Percentiles rank a stretch among this genome's conserved stretches.
Conservation (phyloP, 1,140 invertebrate species). For the Apis dorsata region DNA sequence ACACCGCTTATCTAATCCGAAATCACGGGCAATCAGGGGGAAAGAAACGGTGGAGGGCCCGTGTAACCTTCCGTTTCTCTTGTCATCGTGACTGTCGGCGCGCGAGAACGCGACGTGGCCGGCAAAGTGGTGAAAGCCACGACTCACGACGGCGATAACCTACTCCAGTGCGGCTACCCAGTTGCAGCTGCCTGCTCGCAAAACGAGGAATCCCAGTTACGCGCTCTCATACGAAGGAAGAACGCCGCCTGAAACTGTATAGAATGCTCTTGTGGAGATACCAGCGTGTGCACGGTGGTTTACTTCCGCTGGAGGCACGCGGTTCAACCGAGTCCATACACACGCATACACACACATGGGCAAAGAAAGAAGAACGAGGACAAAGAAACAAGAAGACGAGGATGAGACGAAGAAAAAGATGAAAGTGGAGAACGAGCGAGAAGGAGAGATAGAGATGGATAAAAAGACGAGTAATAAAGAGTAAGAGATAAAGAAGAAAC, state of each 20-base stretch:
- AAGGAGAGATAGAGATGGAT: not conserved
- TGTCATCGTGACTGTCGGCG: constrained; percentile 46
- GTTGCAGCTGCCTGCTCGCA: constrained; percentile 49
- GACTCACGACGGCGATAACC: constrained; percentile 56
- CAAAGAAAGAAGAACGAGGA: not conserved
- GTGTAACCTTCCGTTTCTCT: constrained; percentile 43
- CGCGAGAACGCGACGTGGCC: constrained; percentile 18
- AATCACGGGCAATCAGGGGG: constrained; percentile 17
- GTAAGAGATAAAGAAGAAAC: constrained; percentile 33
- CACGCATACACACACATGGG: not conserved
- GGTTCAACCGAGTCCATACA: constrained; percentile 9
- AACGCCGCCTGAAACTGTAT: constrained; percentile 26
- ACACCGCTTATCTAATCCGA: constrained; percentile 1
- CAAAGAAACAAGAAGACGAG: not conserved
- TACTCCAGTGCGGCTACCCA: constrained; percentile 48
- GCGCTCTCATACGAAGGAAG: constrained; percentile 27
- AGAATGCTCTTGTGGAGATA: constrained; percentile 43
- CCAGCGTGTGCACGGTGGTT: constrained; percentile 43
- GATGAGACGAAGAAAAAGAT: not conserved
- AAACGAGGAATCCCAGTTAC: constrained; percentile 60
- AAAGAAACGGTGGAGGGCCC: not conserved
- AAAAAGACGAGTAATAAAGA: constrained; percentile 11
- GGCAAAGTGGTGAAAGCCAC: constrained; percentile 55
- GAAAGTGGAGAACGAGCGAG: not conserved
- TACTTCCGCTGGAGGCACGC: constrained; percentile 50